These are phyloP conservation scores for Syrphus vitripennis DNA, from an alignment of 2,888 invertebrate genomes.

Conservation along the genomic window DNA sequence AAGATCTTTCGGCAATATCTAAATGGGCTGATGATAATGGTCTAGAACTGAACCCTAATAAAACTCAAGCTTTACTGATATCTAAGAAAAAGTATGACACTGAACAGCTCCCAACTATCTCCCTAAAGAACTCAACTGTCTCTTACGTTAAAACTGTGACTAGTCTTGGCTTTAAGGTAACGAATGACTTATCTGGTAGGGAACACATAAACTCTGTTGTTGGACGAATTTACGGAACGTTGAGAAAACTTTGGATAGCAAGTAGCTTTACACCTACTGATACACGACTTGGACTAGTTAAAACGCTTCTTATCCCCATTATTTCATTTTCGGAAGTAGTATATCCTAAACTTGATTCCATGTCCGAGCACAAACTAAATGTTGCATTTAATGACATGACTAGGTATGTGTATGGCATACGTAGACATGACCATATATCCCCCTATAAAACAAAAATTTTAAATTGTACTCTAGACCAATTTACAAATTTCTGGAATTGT, in stretches of 20 bases:
- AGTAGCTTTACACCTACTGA: background rate
- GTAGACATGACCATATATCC: background rate
- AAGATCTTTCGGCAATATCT: background rate
- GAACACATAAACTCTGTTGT: background rate
- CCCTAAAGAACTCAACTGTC: background rate
- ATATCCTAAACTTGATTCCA: background rate
- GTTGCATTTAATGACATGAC: background rate
- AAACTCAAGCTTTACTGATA: background rate
- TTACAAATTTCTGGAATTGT: background rate
- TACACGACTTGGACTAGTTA: background rate
- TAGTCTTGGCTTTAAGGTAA: background rate
- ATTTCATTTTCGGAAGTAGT: background rate
- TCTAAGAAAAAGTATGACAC: background rate
- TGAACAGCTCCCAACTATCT: background rate
- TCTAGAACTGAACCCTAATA: background rate
- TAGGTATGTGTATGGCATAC: background rate
- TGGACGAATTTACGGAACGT: background rate
- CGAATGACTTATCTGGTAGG: background rate
- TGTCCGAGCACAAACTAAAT: background rate
- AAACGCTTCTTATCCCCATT: too few species aligned
- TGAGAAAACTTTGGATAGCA: background rate
- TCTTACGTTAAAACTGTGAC: background rate
- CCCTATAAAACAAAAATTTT: background rate
- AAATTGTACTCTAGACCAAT: background rate
- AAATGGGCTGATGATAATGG: background rate